Percentiles rank a stretch among this genome's conserved stretches.
phyloP scores from a whole-genome alignment of 2,797 vertebrate genomes.

The Knipowitschia caucasica region DNA sequence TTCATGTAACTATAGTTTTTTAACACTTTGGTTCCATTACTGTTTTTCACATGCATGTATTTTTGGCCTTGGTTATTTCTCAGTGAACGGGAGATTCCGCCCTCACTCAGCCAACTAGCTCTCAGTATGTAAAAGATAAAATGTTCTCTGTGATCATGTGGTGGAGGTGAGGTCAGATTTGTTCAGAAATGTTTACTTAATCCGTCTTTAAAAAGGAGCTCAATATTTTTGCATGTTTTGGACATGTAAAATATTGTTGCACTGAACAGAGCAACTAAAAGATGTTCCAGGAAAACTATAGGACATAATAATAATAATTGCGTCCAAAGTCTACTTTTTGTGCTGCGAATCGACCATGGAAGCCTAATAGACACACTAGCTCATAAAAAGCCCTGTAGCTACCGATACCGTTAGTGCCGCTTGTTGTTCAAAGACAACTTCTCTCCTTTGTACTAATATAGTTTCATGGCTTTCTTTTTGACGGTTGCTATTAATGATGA shows the following conservation, averaged over 20 bases:
- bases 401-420: neutral
- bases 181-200: too few species aligned
- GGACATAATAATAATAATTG: neutral
- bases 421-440: slow-evolving; percentile 27
- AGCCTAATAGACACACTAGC: slow-evolving; percentile 3
- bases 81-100: too few species aligned
- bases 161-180: too few species aligned
- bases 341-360: neutral
- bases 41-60: too few species aligned
- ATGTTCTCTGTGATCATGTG: too few species aligned
- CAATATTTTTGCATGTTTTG: neutral
- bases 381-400: slow-evolving; percentile 18
- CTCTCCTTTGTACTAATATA: slow-evolving; percentile 26
- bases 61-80: too few species aligned
- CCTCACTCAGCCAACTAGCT: too few species aligned
- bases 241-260: too few species aligned
- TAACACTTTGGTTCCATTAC: too few species aligned
- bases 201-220: too few species aligned
- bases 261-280: neutral
- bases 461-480: slow-evolving; percentile 29
- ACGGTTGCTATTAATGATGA: slow-evolving; percentile 51
- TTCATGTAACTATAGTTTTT: too few species aligned
- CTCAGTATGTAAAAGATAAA: too few species aligned
- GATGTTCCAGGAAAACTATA: neutral
- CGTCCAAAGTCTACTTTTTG: neutral